Base-by-base conservation (phyloP, 1,140 invertebrate species). In the Brachionus sp. region DNA sequence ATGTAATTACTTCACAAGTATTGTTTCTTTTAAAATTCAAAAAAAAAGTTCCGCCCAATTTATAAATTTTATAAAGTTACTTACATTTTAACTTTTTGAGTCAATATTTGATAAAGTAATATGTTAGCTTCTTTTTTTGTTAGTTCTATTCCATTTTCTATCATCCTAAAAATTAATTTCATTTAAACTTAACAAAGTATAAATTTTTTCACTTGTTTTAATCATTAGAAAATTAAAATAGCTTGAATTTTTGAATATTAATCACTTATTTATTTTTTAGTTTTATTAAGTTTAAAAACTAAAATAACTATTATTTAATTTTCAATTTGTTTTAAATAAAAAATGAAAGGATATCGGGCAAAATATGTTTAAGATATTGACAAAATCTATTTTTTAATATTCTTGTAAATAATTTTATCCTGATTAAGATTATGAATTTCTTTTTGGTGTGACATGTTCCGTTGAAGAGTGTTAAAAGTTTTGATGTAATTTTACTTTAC, bases 71-170 rank as follows among this genome's bases (percentile, higher is more conserved):
- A 70, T n/a, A 29, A 29, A 29, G 3, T 29, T 29, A 16, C 13
- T 75, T 75, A 75, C 70, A 75, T 12, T 46, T 25, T 25, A 25
- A 75, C 6, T 25, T 75, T 44, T 75, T 75, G 16, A n/a, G 37
- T 75, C 4, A 75, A 75, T 10, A 68, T 66, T 46, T 66, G 57
- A 39, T 42, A 37, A 13, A 66, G 37, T 16, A 66, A 57, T 12
- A 82, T 13, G 23, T 19, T 37, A 33, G 82, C 6, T 77, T 68
- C 66, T 19, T 12, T 86, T 19, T 86, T 85, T 83, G 87, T 88
- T 78, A 88, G 88, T n/a, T 83, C 84, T 80, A 88, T 87, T 10
- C 86, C 86, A 84, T 86, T 88, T n/a, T 86, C 77, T 13, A 87
- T 77, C 83, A 88, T 73, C 88, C 88, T 88, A 83, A 57, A 57